Evolutionary conservation across 2,797 vertebrate species (phyloP).

Genomic region (Euphonia xanthogaster): DNA sequence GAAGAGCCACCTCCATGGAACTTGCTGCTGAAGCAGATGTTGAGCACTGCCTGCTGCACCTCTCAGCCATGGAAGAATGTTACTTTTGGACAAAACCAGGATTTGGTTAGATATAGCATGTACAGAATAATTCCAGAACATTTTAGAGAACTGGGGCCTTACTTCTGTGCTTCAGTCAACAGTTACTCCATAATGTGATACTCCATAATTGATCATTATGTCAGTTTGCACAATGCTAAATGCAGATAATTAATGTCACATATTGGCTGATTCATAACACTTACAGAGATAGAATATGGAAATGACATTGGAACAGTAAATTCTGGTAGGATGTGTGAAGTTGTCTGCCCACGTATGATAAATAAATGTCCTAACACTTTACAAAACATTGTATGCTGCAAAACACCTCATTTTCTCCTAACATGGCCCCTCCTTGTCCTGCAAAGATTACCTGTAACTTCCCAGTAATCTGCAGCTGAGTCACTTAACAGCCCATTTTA

Average conservation of each 20-base stretch:
- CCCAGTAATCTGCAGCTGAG: background rate
- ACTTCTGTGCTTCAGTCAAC: background rate
- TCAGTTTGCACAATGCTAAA: background rate
- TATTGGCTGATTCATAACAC: background rate
- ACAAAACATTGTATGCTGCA: background rate
- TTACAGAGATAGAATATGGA: background rate
- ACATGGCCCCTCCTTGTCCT: background rate
- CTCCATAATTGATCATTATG: background rate
- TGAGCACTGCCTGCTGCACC: background rate
- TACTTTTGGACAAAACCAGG: background rate
- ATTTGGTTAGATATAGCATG: background rate
- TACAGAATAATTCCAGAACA: background rate
- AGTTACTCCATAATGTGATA: background rate
- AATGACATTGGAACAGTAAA: background rate
- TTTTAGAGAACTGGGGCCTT: background rate
- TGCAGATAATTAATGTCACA: background rate
- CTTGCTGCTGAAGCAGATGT: background rate
- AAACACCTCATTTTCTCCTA: background rate
- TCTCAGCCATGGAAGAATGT: background rate
- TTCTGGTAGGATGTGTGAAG: background rate
- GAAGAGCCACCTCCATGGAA: background rate
- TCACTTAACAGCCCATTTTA: background rate
- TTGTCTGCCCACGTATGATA: background rate
- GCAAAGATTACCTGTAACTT: background rate
- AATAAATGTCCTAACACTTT: background rate